Evolutionary conservation across 2,888 invertebrate species (phyloP).

Genomic region (Homarus gammarus): DNA sequence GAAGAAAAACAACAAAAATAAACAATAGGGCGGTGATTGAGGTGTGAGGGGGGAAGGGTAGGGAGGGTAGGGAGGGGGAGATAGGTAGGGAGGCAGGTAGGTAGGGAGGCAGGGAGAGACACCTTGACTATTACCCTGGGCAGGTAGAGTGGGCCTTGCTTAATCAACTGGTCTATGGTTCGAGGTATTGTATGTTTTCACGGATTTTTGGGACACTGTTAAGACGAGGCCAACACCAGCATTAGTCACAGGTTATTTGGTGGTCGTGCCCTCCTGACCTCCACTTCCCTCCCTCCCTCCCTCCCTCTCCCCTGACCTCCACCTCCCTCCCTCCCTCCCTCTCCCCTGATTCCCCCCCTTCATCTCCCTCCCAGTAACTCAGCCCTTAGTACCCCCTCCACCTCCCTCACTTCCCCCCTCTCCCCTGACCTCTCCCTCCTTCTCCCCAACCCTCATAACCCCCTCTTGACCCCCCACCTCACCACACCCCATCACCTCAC

Average conservation of each 20-base stretch:
- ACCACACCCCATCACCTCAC: no score
- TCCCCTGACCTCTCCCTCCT: no score
- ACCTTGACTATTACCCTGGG: not conserved
- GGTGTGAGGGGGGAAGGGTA: not conserved
- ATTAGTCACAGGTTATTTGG: slow-evolving; percentile 13
- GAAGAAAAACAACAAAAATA: not conserved
- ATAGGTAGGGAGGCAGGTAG: no score
- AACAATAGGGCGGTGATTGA: slow-evolving; percentile 11
- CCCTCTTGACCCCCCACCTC: no score
- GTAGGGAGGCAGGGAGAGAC: no score
- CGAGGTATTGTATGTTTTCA: slow-evolving; percentile 39
- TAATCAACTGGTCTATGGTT: slow-evolving; percentile 8
- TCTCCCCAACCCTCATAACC: no score
- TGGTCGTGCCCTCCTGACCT: not conserved
- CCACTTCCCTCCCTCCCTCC: no score
- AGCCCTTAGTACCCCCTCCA: no score
- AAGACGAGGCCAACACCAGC: slow-evolving; percentile 12
- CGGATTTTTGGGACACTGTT: no score
- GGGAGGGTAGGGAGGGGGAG: no score
- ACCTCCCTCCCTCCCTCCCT: not conserved
- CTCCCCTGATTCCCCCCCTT: not conserved
- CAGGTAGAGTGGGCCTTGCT: not conserved
- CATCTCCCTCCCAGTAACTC: slow-evolving; percentile 18
- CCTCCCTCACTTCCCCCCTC: no score
- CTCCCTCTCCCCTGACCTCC: not conserved